These are phyloP conservation scores for Diadromus collaris DNA, from an alignment of 2,888 invertebrate species.

Conservation along the genomic window DNA sequence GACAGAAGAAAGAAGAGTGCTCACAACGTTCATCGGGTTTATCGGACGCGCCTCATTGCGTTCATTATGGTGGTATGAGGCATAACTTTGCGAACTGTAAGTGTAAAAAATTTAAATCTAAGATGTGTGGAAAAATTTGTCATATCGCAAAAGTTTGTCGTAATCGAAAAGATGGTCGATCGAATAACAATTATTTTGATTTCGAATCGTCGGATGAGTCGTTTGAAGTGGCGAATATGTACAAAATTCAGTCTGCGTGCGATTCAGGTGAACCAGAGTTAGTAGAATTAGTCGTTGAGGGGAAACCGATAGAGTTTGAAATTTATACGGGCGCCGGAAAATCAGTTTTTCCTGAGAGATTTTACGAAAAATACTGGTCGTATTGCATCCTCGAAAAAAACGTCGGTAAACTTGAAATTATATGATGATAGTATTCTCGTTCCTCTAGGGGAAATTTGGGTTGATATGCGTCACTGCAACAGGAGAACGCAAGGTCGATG, in stretches of 20 bases:
- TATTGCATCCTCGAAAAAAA: neutral
- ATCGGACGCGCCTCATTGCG: neutral
- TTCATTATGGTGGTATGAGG: neutral
- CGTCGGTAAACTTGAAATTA: neutral
- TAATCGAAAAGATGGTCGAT: neutral
- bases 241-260: neutral
- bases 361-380: slow-evolving; percentile 9
- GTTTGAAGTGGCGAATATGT: slow-evolving; percentile 2
- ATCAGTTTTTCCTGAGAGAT: slow-evolving; percentile 4
- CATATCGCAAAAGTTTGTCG: neutral
- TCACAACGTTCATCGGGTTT: neutral
- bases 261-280: neutral
- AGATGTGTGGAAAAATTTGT: neutral
- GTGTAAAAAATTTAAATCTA: neutral
- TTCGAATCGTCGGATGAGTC: neutral
- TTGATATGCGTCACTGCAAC: slow-evolving; percentile 33
- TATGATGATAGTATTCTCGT: slow-evolving; percentile 43
- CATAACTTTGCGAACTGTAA: neutral
- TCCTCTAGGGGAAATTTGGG: slow-evolving; percentile 55
- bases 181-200: neutral
- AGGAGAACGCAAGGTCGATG: slow-evolving; percentile 31
- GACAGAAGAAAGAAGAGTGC: neutral
- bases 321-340: slow-evolving; percentile 13
- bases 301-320: slow-evolving; percentile 1
- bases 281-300: neutral